Evolutionary conservation across 2,797 vertebrate genomes (phyloP).

Genomic region (Mycteria americana): DNA sequence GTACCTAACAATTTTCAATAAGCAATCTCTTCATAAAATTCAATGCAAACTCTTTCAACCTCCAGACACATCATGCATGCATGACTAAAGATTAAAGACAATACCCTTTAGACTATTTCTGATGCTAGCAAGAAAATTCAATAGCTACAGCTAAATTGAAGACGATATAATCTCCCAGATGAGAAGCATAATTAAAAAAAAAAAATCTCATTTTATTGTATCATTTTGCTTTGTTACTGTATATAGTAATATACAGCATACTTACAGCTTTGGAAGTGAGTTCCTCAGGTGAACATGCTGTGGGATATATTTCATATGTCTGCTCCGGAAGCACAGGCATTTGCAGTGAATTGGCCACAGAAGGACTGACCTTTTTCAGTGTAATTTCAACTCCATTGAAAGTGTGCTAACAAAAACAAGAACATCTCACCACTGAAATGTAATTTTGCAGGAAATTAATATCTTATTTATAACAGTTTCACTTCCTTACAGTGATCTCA

Average conservation of each 20-base stretch:
- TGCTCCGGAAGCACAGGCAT: background rate
- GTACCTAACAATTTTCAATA: background rate
- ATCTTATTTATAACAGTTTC: background rate
- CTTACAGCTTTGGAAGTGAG: conserved; percentile 27
- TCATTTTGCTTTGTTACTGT: background rate
- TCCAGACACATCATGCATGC: background rate
- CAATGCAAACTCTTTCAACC: background rate
- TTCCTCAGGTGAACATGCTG: background rate
- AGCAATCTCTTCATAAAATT: background rate
- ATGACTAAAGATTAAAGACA: background rate
- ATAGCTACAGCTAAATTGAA: background rate
- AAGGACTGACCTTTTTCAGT: background rate
- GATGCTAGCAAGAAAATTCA: background rate
- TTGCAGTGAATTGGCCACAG: background rate
- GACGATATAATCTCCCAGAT: background rate
- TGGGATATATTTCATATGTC: background rate
- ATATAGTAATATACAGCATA: background rate
- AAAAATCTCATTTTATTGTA: background rate
- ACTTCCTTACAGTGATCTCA: background rate
- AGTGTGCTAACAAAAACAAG: conserved; percentile 24
- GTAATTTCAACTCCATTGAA: conserved; percentile 48
- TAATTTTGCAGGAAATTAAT: background rate
- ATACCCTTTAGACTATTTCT: background rate
- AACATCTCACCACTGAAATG: background rate
- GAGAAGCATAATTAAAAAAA: background rate